Percentiles rank a stretch among this genome's conserved stretches.
These are phyloP conservation scores for Ormyrus nitidulus DNA, from an alignment of 2,888 invertebrate genomes.

Conservation along the genomic window DNA sequence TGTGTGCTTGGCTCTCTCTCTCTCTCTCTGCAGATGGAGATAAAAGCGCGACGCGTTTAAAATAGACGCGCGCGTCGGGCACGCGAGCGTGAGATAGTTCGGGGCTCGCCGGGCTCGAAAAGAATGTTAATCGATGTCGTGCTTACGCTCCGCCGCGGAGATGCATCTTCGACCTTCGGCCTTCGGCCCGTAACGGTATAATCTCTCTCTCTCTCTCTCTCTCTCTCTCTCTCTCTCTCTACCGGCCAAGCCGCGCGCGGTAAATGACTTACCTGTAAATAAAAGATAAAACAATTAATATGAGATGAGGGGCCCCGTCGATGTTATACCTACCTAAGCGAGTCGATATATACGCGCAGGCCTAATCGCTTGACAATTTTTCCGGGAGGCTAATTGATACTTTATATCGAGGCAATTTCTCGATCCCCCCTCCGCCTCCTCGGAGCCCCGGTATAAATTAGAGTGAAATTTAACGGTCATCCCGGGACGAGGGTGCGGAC, in stretches of 20 bases:
- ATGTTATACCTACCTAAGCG: neutral
- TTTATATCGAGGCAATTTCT: constrained; percentile 29
- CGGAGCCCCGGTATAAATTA: constrained; percentile 8
- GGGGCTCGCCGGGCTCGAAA: constrained; percentile 52
- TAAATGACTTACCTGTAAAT: constrained; percentile 61
- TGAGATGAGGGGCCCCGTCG: constrained; percentile 22
- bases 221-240: neutral
- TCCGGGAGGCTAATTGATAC: constrained; percentile 31
- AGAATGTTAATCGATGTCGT: constrained; percentile 64
- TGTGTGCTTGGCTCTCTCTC: no score
- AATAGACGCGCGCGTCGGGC: constrained; percentile 50
- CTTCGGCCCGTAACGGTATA: constrained; percentile 63
- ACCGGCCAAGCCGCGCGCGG: constrained; percentile 27
- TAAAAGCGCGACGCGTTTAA: constrained; percentile 8
- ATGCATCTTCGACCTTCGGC: constrained; percentile 65
- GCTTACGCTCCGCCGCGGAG: constrained; percentile 57
- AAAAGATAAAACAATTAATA: constrained; percentile 63
- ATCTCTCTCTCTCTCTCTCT: no score
- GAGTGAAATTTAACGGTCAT: constrained; percentile 37
- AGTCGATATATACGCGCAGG: neutral
- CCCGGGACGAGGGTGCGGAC: no score
- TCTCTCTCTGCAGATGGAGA: neutral
- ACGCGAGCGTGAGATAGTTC: constrained; percentile 62
- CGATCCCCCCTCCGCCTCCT: neutral
- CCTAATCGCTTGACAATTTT: constrained; percentile 38